phyloP scores from a whole-genome alignment of 2,888 invertebrate genomes.

The Caprella mutica region DNA sequence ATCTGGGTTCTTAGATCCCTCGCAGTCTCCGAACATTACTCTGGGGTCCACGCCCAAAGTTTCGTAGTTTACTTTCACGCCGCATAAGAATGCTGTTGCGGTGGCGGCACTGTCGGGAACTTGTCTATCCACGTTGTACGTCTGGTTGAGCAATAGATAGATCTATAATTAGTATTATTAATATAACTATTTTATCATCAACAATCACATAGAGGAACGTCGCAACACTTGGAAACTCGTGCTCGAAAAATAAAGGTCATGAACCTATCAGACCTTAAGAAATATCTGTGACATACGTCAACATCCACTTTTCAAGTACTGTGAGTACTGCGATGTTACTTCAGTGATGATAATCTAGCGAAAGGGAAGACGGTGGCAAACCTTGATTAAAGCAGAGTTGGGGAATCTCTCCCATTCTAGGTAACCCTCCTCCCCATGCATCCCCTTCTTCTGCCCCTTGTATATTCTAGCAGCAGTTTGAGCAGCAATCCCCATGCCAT shows the following conservation, averaged over 20 bases:
- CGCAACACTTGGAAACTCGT: no score
- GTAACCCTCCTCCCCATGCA: conserved; percentile 55
- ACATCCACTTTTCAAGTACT: no score
- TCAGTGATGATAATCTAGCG: no score
- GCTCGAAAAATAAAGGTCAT: no score
- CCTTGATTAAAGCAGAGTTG: conserved; percentile 71
- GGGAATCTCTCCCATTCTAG: conserved; percentile 72
- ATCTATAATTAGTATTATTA: neutral
- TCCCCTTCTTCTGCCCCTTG: conserved; percentile 48
- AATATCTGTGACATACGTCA: no score
- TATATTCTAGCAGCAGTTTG: conserved; percentile 70
- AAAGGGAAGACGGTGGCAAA: no score
- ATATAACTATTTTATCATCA: neutral
- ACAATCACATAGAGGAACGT: no score
- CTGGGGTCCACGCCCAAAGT: conserved; percentile 61
- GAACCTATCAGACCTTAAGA: no score
- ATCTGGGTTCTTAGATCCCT: conserved; percentile 11
- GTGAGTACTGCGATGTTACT: no score
- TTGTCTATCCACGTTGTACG: conserved; percentile 73
- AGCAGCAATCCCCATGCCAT: conserved; percentile 82
- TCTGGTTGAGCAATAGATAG: conserved; percentile 52
- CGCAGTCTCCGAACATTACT: conserved; percentile 38
- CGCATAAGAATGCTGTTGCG: conserved; percentile 73
- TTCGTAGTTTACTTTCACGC: conserved; percentile 69
- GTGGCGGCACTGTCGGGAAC: conserved; percentile 82